Percentiles rank a stretch among this genome's conserved stretches.
Conservation (phyloP, 2,888 invertebrate species). For the Coenonympha arcania region DNA sequence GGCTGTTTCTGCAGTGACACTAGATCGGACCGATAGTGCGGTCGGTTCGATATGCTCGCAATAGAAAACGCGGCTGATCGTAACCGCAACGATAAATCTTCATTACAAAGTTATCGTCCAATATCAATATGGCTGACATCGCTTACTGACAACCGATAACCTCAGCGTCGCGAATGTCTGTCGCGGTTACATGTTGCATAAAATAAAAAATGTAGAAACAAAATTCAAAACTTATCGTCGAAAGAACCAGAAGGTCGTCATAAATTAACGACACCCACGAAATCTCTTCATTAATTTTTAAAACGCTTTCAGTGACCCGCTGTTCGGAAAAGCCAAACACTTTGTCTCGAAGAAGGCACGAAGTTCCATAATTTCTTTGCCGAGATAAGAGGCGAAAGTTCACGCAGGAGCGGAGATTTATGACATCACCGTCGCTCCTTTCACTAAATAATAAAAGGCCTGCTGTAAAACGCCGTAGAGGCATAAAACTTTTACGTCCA, state of each 20-base stretch:
- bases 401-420: slow-evolving; percentile 74
- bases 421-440: slow-evolving; percentile 73
- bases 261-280: slow-evolving; percentile 20
- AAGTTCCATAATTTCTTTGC: slow-evolving; percentile 73
- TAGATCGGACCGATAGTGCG: too few species aligned
- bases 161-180: too few species aligned
- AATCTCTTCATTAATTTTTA: slow-evolving; percentile 53
- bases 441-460: slow-evolving; percentile 74
- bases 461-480: slow-evolving; percentile 70
- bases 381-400: slow-evolving; percentile 74
- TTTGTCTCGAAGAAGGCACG: slow-evolving; percentile 71
- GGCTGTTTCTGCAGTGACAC: too few species aligned
- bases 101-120: too few species aligned
- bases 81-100: too few species aligned
- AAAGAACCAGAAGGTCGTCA: slow-evolving; percentile 2
- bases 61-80: too few species aligned
- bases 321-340: slow-evolving; percentile 69
- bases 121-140: too few species aligned
- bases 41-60: too few species aligned
- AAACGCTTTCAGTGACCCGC: slow-evolving; percentile 65
- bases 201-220: background rate
- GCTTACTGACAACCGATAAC: too few species aligned
- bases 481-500: slow-evolving; percentile 73
- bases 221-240: background rate
- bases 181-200: too few species aligned